A percentile compares a stretch with the other conserved stretches of the same genome.
phyloP scores from a whole-genome alignment of 2,113 vertebrate genomes.

The Falco punctatus region DNA sequence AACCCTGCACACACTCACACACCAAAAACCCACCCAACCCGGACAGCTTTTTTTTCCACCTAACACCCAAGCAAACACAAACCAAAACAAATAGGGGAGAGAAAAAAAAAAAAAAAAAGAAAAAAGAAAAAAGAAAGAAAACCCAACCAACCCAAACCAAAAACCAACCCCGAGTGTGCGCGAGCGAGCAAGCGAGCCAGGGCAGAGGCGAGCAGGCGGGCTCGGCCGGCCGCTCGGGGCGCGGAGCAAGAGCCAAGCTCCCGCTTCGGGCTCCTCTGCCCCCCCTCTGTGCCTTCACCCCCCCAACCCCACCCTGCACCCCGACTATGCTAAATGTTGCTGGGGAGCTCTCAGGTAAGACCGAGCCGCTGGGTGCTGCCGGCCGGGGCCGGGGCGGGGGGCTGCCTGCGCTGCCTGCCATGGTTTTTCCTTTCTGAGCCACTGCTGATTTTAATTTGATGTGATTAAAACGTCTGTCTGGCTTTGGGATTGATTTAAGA shows the following conservation, averaged over 20 bases:
- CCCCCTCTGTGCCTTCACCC: background rate
- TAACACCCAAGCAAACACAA: conserved; percentile 32
- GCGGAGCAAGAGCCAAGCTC: conserved; percentile 11
- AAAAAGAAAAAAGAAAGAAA: background rate
- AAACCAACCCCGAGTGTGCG: background rate
- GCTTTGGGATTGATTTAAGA: conserved; percentile 69
- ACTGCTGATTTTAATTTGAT: conserved; percentile 66
- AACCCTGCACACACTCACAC: background rate
- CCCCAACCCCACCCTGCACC: background rate
- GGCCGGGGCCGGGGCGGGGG: conserved; percentile 11
- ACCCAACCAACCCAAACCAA: too few relatives aligned
- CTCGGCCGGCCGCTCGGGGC: background rate
- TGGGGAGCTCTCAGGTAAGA: conserved; percentile 68
- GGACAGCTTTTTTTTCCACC: background rate
- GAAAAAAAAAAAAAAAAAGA: background rate
- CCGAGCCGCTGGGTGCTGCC: background rate
- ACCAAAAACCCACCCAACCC: background rate
- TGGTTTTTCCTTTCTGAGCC: background rate
- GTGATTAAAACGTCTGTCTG: conserved; percentile 69
- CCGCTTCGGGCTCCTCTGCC: background rate
- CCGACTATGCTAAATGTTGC: conserved; percentile 70
- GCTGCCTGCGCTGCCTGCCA: background rate
- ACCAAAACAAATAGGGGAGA: conserved; percentile 43
- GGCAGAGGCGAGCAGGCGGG: conserved; percentile 25
- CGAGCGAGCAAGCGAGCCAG: background rate